Evolutionary conservation across 2,797 vertebrate species (phyloP).

Genomic region (Iguana delicatissima): DNA sequence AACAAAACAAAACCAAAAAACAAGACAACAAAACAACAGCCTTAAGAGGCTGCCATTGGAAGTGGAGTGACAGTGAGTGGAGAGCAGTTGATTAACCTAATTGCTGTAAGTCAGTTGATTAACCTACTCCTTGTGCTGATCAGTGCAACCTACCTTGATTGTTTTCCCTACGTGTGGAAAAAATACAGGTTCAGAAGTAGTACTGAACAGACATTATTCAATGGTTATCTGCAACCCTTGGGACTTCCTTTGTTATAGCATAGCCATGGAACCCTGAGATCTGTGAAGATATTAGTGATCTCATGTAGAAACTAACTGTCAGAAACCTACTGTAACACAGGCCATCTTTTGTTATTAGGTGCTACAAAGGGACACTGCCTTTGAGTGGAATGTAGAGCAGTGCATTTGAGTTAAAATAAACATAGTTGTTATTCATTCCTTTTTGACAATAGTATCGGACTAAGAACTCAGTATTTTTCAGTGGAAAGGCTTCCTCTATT

Average conservation of each 20-base stretch:
- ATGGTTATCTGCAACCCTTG: slow-evolving; percentile 22
- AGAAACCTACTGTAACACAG: background rate
- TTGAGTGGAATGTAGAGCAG: background rate
- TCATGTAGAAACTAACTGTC: background rate
- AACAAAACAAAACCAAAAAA: too few relatives aligned
- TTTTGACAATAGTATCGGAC: background rate
- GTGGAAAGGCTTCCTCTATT: background rate
- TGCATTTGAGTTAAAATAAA: background rate
- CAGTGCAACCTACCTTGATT: background rate
- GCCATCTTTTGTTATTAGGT: slow-evolving; percentile 1
- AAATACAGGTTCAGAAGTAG: slow-evolving; percentile 63
- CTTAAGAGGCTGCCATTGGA: background rate
- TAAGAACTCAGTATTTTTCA: background rate
- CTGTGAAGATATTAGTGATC: slow-evolving; percentile 44
- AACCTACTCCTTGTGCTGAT: background rate
- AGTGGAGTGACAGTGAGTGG: background rate
- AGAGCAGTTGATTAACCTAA: background rate
- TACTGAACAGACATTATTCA: slow-evolving; percentile 57
- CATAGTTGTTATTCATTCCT: background rate
- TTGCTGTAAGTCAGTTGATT: background rate
- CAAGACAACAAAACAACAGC: too few relatives aligned
- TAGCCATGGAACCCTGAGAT: slow-evolving; percentile 43
- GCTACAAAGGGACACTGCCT: background rate
- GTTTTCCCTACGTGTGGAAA: slow-evolving; percentile 58
- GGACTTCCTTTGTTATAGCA: background rate